Conservation (phyloP, 1,140 invertebrate species). For the Doryteuthis pealeii region DNA sequence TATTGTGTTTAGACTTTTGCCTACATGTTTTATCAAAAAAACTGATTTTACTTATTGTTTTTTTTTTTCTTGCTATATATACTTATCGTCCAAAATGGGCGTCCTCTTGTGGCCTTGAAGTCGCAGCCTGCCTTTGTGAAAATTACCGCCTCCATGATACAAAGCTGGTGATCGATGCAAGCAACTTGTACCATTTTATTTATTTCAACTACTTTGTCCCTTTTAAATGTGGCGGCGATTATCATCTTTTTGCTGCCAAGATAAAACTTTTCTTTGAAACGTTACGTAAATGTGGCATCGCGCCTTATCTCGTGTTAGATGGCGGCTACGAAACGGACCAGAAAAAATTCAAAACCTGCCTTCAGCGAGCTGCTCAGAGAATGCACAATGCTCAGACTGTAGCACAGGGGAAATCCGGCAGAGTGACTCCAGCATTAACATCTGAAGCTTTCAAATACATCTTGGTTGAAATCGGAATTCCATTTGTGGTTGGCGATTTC, state of each 20-base stretch:
- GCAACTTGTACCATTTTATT: slow-evolving; percentile 74
- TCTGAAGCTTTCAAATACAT: slow-evolving; percentile 74
- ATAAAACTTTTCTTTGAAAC: slow-evolving; percentile 73
- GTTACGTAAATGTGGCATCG: slow-evolving; percentile 73
- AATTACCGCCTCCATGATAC: slow-evolving; percentile 70
- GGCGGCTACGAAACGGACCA: slow-evolving; percentile 72
- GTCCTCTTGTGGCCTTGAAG: slow-evolving; percentile 68
- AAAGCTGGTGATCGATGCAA: slow-evolving; percentile 79
- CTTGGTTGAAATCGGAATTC: slow-evolving; percentile 68
- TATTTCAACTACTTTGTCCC: slow-evolving; percentile 70
- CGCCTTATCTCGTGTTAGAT: slow-evolving; percentile 79
- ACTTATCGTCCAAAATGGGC: slow-evolving; percentile 60
- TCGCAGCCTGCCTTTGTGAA: slow-evolving; percentile 67
- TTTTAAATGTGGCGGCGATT: slow-evolving; percentile 82
- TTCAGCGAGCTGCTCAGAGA: slow-evolving; percentile 68
- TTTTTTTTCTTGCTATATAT: too few species aligned
- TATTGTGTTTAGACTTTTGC: too few species aligned
- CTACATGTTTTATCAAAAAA: too few species aligned
- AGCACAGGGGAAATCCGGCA: slow-evolving; percentile 36
- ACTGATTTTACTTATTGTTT: too few species aligned
- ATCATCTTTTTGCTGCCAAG: slow-evolving; percentile 71
- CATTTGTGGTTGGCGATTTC: slow-evolving; percentile 73
- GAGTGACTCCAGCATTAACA: slow-evolving; percentile 62
- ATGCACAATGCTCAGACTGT: slow-evolving; percentile 60
- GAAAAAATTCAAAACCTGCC: slow-evolving; percentile 74